These are phyloP conservation scores for Tachyglossus aculeatus DNA, from an alignment of 2,797 vertebrate genomes.

Conservation along the genomic window DNA sequence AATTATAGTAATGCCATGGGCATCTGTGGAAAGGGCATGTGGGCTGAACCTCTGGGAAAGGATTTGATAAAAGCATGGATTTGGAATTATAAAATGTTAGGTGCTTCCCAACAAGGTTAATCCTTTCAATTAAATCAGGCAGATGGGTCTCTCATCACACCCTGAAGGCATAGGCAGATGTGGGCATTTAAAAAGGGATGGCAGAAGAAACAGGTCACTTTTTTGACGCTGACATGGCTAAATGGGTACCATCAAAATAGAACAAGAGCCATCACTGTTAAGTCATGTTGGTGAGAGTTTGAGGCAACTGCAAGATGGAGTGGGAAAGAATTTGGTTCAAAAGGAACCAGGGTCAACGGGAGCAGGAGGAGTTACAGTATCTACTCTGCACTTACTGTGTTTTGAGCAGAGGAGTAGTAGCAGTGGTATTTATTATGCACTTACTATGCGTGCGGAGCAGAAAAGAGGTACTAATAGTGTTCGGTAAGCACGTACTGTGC, in stretches of 20 bases:
- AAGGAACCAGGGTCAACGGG: too few species aligned
- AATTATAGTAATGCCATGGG: slow-evolving; percentile 7
- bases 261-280: neutral
- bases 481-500: too few species aligned
- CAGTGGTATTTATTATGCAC: too few species aligned
- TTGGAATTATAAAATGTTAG: slow-evolving; percentile 6
- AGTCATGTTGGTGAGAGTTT: neutral
- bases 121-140: slow-evolving; percentile 18
- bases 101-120: slow-evolving; percentile 2
- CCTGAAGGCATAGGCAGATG: slow-evolving; percentile 11
- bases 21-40: neutral
- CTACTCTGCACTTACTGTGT: too few species aligned
- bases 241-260: neutral
- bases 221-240: too few species aligned
- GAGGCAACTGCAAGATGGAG: neutral
- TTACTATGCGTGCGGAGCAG: too few species aligned
- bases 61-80: slow-evolving; percentile 17
- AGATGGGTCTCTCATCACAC: neutral
- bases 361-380: too few species aligned
- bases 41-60: neutral
- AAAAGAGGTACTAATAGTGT: too few species aligned
- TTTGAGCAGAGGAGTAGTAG: too few species aligned
- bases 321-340: neutral
- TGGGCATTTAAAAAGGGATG: neutral
- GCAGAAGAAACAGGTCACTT: neutral